Conservation (phyloP, 2,797 vertebrate genomes). For the Eleutherodactylus coqui region DNA sequence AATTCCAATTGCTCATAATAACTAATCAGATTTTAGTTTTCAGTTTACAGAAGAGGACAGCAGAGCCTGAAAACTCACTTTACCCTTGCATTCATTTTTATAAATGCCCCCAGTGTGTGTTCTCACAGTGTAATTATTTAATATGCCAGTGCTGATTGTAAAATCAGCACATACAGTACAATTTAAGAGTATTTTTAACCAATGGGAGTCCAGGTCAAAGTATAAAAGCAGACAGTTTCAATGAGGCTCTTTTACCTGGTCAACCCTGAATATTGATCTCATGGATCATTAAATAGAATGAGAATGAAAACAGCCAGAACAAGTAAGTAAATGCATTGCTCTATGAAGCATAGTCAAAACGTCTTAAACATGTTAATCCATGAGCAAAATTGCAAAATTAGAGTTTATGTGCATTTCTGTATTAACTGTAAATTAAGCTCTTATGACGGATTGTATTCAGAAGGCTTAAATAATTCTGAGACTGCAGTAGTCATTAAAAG, state of each 20-base stretch:
- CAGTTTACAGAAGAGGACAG: not conserved
- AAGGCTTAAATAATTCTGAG: no score
- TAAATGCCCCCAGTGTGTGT: not conserved
- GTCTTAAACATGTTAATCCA: not conserved
- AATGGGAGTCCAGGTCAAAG: not conserved
- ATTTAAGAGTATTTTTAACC: not conserved
- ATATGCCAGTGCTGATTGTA: not conserved
- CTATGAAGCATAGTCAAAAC: not conserved
- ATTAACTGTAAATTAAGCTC: not conserved
- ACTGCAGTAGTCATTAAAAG: no score
- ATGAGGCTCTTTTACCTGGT: not conserved
- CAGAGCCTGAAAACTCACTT: not conserved
- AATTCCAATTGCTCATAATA: no score
- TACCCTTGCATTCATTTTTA: not conserved
- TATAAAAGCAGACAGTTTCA: not conserved
- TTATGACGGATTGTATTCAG: no score
- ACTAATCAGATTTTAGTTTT: not conserved
- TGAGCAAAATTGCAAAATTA: not conserved
- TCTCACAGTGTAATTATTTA: not conserved
- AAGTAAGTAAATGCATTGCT: not conserved
- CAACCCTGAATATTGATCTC: conserved; percentile 4
- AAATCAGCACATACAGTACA: not conserved
- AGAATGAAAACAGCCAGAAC: not conserved
- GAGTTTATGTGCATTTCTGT: not conserved
- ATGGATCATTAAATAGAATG: conserved; percentile 7